Base-by-base conservation (phyloP, 1,140 invertebrate genomes). In the Araneus ventricosus region DNA sequence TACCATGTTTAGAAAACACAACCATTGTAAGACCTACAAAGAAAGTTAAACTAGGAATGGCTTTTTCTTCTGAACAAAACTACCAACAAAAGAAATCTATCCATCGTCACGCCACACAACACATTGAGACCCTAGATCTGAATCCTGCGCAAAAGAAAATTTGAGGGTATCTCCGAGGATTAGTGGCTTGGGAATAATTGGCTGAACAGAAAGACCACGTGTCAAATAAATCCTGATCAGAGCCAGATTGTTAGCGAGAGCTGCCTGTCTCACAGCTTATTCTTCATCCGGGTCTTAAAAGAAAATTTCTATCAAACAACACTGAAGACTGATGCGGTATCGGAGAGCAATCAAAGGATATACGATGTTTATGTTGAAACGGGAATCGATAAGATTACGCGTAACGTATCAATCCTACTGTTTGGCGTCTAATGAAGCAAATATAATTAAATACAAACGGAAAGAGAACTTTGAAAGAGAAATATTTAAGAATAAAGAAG, bases 141-240 rank as follows among this genome's bases (percentile, higher is more conserved):
- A 30, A 30, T 27, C 27, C 63, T 20, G 6, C 27, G 30, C 14
- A 75, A 75, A 52, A 34, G 70, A 75, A 75, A 34, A 75, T 30
- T 17, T 34, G 17, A 37, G 30, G 30, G 70, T 75, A 37, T 75
- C 70, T 45, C 22, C 4, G 10, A 52, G 80, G 80, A 84, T 84
- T 84, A 84, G 80, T 84, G 37, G 80, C n/a, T 41, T 41, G 41
- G 22, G 39, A 52, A 84, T 84, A 84, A 45, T 45, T 84, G 80
- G 37, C 80, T 8, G 22, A 14, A 84, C 37, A 84, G 80, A n/a
- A 84, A 41, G 24, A 45, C 39, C 41, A 24, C 39, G 7, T 52
- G 80, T 84, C 80, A 84, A 84, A 84, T 84, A 84, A 84, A 84
- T 84, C 80, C 80, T 45, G 8, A 84, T 52, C 80, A 52, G 80